phyloP scores from a whole-genome alignment of 2,113 vertebrate species.

The Hydrolagus affinis region DNA sequence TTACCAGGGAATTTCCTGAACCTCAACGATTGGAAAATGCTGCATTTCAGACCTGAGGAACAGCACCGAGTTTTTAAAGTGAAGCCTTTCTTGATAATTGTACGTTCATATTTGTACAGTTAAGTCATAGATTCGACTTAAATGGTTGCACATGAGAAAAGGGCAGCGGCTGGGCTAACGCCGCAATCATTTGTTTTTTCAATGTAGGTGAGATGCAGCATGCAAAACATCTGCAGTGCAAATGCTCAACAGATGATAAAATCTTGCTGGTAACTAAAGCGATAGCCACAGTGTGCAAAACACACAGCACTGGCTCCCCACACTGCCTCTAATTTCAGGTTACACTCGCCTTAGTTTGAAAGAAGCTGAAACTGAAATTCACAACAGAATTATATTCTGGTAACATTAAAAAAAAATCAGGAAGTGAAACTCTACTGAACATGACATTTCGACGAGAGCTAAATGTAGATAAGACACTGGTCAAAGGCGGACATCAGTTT shows the following conservation, averaged over 20 bases:
- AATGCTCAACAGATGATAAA: slow-evolving; percentile 4
- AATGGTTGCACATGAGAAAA: background rate
- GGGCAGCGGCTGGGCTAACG: background rate
- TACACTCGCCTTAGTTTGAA: background rate
- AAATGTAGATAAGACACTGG: background rate
- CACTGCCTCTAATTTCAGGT: no score
- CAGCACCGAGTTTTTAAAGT: background rate
- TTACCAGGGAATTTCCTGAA: background rate
- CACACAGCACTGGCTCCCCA: background rate
- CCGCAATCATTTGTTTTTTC: slow-evolving; percentile 1
- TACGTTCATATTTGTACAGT: background rate
- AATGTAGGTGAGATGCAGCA: background rate
- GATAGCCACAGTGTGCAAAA: background rate
- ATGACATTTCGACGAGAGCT: background rate
- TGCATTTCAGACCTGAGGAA: background rate
- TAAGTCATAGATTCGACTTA: slow-evolving; percentile 11
- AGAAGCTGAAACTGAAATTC: background rate
- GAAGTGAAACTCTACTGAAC: background rate
- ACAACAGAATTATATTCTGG: background rate
- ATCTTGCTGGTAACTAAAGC: background rate
- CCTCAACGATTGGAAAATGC: no score
- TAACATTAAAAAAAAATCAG: background rate
- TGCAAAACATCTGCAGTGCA: slow-evolving; percentile 21
- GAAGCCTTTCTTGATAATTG: background rate
- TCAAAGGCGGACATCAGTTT: background rate